Conservation (phyloP, 1,140 invertebrate genomes). For the Diplogasteroides magnus region DNA sequence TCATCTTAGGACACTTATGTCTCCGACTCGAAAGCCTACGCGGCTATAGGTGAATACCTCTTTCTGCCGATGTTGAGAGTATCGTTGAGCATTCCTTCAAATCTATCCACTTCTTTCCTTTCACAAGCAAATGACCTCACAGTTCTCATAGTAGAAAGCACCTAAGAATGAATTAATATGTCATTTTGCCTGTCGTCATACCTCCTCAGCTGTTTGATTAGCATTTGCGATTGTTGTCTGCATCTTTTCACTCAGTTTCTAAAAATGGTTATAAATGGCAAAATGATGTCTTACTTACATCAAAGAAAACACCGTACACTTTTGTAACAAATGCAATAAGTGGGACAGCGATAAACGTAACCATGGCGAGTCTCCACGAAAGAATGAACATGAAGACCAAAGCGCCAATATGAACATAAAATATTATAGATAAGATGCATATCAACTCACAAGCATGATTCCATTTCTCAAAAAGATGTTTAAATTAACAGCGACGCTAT, state of each 20-base stretch:
- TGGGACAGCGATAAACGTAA: constrained; percentile 56
- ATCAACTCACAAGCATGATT: constrained; percentile 42
- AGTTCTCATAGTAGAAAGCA: constrained; percentile 36
- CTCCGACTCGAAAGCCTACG: too few species aligned
- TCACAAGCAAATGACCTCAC: constrained; percentile 47
- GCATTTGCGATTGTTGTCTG: constrained; percentile 54
- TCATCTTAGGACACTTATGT: too few species aligned
- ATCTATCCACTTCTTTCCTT: constrained; percentile 33
- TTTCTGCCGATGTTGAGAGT: constrained; percentile 21
- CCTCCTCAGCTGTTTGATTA: constrained; percentile 53
- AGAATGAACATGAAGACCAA: constrained; percentile 57
- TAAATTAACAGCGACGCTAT: constrained; percentile 28
- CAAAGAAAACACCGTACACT: constrained; percentile 55
- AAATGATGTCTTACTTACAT: constrained; percentile 27
- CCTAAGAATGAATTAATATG: background rate
- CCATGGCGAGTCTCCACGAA: constrained; percentile 56
- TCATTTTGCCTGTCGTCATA: background rate
- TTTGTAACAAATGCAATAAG: constrained; percentile 54
- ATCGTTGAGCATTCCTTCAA: constrained; percentile 18
- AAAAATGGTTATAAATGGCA: constrained; percentile 14
- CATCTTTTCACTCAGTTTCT: constrained; percentile 32
- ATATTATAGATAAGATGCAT: background rate
- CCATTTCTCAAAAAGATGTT: constrained; percentile 46
- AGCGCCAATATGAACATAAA: constrained; percentile 24
- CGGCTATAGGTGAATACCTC: too few species aligned